These are phyloP conservation scores for Bellardia bayeri DNA, from an alignment of 2,888 invertebrate species.

Conservation along the genomic window DNA sequence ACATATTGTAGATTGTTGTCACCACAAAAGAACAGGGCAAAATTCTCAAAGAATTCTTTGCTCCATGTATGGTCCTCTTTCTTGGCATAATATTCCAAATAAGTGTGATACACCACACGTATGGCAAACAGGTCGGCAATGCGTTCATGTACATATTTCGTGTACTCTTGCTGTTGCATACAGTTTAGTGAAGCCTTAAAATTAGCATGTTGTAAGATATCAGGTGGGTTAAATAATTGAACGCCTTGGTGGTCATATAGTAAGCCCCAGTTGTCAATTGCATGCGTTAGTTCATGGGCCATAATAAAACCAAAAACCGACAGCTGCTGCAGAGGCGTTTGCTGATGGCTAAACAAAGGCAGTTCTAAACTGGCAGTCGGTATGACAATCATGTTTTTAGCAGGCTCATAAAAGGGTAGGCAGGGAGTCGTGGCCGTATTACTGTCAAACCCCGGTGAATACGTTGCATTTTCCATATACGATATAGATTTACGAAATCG, in stretches of 20 bases:
- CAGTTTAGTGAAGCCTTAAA: constrained; percentile 71
- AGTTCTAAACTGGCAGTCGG: constrained; percentile 78
- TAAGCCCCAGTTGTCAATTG: constrained; percentile 77
- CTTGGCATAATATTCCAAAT: constrained; percentile 7
- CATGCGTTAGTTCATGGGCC: constrained; percentile 80
- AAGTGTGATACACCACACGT: constrained; percentile 77
- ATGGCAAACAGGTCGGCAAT: constrained; percentile 79
- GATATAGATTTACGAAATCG: background rate
- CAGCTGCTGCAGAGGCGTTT: constrained; percentile 77
- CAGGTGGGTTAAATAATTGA: background rate
- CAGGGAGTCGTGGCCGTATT: constrained; percentile 62
- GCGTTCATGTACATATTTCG: constrained; percentile 77
- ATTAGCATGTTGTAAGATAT: background rate
- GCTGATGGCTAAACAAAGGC: constrained; percentile 72
- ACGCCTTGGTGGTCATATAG: background rate
- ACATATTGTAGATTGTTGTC: constrained; percentile 50
- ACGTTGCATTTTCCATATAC: background rate
- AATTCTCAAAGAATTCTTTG: constrained; percentile 79
- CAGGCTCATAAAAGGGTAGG: constrained; percentile 76
- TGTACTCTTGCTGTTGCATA: constrained; percentile 70
- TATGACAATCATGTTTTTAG: constrained; percentile 77
- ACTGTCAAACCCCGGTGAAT: constrained; percentile 15
- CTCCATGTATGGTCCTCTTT: constrained; percentile 41
- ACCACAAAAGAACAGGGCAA: constrained; percentile 81
- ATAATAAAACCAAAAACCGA: constrained; percentile 79